Percentiles rank a stretch among this genome's conserved stretches.
Evolutionary conservation across 1,140 invertebrate species (phyloP).

Genomic region (roundworm (Caenorhabditis elegans)): DNA sequence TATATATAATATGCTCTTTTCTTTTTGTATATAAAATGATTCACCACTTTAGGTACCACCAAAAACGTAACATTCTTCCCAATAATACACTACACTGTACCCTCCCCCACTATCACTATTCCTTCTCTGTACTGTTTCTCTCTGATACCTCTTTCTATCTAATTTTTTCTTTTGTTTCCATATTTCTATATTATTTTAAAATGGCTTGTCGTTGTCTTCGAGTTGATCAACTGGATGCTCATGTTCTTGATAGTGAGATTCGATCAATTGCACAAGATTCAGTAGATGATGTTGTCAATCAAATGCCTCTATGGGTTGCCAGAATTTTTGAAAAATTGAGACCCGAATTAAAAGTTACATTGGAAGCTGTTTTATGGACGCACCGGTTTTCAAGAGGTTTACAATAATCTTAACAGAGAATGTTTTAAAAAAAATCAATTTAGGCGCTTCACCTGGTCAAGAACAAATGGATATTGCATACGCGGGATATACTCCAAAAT

Average conservation of each 20-base stretch:
- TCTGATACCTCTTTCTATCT: not conserved
- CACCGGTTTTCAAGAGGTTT: conserved; percentile 6
- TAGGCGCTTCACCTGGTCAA: conserved; percentile 38
- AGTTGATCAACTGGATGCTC: conserved; percentile 42
- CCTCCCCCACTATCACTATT: not conserved
- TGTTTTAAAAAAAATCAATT: not conserved
- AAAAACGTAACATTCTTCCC: too few species aligned
- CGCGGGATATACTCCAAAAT: conserved; percentile 14
- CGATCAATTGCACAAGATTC: conserved; percentile 13
- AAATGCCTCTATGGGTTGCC: conserved; percentile 16
- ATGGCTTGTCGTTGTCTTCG: conserved; percentile 37
- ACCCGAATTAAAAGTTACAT: conserved; percentile 12
- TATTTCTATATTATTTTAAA: not conserved
- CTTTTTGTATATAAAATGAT: too few species aligned
- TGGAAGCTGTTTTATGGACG: conserved; percentile 33
- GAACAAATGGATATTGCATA: conserved; percentile 32
- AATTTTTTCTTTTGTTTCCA: not conserved
- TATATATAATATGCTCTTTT: too few species aligned
- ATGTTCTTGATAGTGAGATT: conserved; percentile 35
- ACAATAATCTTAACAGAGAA: not conserved
- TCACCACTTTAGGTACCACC: too few species aligned
- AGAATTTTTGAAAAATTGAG: conserved; percentile 3
- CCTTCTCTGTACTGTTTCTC: not conserved
- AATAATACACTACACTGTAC: not conserved
- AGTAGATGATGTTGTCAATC: not conserved